Conservation (phyloP, 2,113 vertebrate species). For the Antigone vipio region DNA sequence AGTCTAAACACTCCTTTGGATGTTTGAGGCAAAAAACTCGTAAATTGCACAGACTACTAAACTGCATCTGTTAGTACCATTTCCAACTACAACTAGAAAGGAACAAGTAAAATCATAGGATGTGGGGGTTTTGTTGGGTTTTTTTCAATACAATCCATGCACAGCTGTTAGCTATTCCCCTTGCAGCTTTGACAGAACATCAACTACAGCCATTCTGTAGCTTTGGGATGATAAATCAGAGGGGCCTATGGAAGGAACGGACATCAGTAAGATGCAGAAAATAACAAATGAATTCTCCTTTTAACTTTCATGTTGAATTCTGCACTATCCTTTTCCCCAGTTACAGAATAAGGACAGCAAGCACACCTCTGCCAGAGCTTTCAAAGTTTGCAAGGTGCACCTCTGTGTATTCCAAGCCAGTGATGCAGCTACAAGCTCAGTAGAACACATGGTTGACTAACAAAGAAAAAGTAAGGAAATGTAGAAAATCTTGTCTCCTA, state of each 20-base stretch:
- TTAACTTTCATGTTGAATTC: constrained; percentile 20
- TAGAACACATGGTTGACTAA: neutral
- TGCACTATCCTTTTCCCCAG: neutral
- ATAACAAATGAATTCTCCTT: constrained; percentile 16
- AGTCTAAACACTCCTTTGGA: neutral
- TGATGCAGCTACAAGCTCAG: neutral
- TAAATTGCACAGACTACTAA: neutral
- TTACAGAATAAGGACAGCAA: neutral
- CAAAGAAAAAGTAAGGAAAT: neutral
- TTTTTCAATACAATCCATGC: neutral
- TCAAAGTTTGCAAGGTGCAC: neutral
- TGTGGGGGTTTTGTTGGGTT: neutral
- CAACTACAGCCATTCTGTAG: constrained; percentile 11
- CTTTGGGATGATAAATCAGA: constrained; percentile 49
- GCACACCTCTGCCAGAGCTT: neutral
- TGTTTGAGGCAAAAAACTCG: neutral
- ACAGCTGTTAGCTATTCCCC: constrained; percentile 52
- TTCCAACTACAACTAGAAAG: neutral
- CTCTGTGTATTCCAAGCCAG: neutral
- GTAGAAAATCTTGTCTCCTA: neutral
- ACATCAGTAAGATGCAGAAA: constrained; percentile 6
- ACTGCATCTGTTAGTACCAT: neutral
- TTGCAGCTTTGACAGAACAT: constrained; percentile 30
- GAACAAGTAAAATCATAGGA: neutral
- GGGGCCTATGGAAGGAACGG: neutral